Evolutionary conservation across 2,888 invertebrate species (phyloP), one percentile per base, ranked within the genome.

Genomic region (Coremacera marginata): DNA sequence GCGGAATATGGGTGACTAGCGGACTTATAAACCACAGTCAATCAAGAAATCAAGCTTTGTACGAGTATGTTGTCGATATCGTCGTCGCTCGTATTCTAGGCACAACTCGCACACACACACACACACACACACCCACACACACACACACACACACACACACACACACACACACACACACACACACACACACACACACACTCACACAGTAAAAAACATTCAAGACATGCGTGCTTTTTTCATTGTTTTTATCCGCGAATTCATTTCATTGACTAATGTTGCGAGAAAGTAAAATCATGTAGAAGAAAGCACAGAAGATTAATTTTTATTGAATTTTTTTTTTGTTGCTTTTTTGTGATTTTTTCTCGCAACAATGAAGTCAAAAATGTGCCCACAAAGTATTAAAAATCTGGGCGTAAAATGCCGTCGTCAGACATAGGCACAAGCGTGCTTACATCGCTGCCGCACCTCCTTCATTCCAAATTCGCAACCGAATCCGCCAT

Each of bases 251-350:
- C 63, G 63, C 63, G 63, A 31, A 22, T 9, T n/a, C 63, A 63
- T 74, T 52, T 65, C 34, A 52, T 74, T 67, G 74, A 52, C 65
- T 74, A 74, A 74, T 74, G 74, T 52, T 7, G 55, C 65, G 67
- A 52, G 52, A 52, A 67, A 74, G 60, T 49, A 51, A 14, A 74
- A 74, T 34, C 63, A 73, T 73, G 73, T 34, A 65, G 37, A 31
- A 63, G 63, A 55, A 65, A 65, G 34, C 67, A 74, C 74, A 65
- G 67, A 65, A 74, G 67, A 74, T 74, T 67, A 74, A 55, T 74
- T 74, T 74, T 74, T 74, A 74, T 74, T 74, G 74, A 74, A 68
- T 49, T 68, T 68, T 68, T 68, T 49, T 37, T 37, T 37, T 37
- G n/a, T n/a, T n/a, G n/a, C n/a, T 37, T 37, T 37, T 37, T 37